These are phyloP conservation scores for Ophion ventricosus DNA, from an alignment of 2,888 invertebrate species.

Conservation along the genomic window DNA sequence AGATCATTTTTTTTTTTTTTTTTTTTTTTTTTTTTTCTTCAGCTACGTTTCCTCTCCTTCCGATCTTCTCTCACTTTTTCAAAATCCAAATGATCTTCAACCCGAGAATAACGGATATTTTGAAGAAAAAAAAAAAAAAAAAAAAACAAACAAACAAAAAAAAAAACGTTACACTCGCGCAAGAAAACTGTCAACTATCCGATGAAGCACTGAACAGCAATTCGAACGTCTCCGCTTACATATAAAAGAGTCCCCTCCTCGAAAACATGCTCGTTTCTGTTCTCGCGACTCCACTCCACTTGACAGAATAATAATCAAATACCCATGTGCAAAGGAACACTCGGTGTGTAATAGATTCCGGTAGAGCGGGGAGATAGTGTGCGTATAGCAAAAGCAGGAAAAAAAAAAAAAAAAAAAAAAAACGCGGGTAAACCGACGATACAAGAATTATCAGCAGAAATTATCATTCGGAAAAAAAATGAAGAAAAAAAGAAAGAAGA, in stretches of 20 bases:
- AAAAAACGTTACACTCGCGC: constrained; percentile 5
- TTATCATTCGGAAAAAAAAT: too few species aligned
- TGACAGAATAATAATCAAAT: constrained; percentile 15
- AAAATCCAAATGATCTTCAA: constrained; percentile 1
- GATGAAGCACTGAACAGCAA: constrained; percentile 30
- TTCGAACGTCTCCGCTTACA: constrained; percentile 34
- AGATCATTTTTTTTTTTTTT: constrained; percentile 45
- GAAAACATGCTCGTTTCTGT: constrained; percentile 24
- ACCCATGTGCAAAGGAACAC: constrained; percentile 4
- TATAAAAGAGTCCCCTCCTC: constrained; percentile 52
- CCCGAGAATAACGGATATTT: background rate
- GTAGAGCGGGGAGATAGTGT: background rate
- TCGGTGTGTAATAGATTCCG: background rate
- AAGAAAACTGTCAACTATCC: constrained; percentile 24
- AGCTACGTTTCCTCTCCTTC: background rate
- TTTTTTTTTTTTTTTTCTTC: too few species aligned
- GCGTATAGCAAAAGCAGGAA: background rate
- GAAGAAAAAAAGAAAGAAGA: background rate
- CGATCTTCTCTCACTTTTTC: constrained; percentile 1
- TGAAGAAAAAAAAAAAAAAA: background rate
- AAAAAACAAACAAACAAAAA: too few species aligned
- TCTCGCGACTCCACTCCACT: constrained; percentile 14
- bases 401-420: too few species aligned
- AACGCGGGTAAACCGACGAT: background rate
- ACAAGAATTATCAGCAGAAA: background rate